Conservation (phyloP, 2,113 vertebrate species). For the Erythrolamprus reginae region DNA sequence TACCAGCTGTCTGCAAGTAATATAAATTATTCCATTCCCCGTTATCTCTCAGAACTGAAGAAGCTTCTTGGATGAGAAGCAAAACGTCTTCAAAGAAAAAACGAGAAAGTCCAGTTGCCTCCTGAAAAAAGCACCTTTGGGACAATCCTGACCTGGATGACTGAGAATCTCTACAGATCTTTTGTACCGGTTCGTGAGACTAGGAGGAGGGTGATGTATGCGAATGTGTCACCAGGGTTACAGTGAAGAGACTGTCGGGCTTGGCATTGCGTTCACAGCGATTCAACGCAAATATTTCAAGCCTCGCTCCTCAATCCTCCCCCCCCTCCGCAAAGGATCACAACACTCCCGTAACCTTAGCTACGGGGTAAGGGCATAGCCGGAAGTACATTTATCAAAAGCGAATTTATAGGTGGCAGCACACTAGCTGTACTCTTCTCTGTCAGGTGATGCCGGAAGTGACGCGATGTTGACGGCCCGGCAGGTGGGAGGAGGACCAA, state of each 20-base stretch:
- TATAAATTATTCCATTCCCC: too few species aligned
- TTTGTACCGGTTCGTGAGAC: background rate
- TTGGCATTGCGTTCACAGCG: background rate
- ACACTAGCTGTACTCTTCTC: background rate
- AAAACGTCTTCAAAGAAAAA: too few species aligned
- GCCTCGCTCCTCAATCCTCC: background rate
- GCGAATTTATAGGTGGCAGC: background rate
- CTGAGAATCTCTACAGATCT: background rate
- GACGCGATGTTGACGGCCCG: slow-evolving; percentile 1
- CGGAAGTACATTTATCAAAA: background rate
- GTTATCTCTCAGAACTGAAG: too few species aligned
- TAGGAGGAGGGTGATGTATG: too few species aligned
- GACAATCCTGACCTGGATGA: too few species aligned
- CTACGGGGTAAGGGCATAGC: background rate
- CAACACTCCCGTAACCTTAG: background rate
- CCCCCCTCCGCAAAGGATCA: background rate
- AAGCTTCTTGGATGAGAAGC: too few species aligned
- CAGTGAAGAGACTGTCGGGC: background rate
- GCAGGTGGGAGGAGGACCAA: slow-evolving; percentile 2
- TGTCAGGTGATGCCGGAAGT: slow-evolving; percentile 31
- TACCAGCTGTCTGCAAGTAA: too few species aligned
- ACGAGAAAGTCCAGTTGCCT: too few species aligned
- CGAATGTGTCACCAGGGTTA: background rate
- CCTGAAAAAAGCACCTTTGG: too few species aligned
- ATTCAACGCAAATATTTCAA: background rate